Evolutionary conservation across 2,797 vertebrate species (phyloP).

Genomic region (Trematomus bernacchii): DNA sequence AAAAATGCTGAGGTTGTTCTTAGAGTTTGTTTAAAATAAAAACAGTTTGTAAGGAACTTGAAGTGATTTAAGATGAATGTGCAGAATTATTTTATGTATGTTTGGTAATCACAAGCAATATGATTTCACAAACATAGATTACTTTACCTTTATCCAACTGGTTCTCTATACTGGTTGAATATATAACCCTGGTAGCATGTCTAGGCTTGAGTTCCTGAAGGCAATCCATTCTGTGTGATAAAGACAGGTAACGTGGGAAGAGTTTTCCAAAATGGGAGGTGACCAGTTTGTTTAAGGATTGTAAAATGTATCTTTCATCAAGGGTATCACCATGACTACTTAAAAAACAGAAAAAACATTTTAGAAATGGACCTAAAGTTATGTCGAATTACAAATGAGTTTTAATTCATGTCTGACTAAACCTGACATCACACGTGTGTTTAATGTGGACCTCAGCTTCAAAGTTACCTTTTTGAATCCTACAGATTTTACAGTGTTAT

Average conservation of each 20-base stretch:
- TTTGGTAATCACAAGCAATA: conserved; percentile 1
- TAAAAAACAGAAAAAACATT: conserved; percentile 17
- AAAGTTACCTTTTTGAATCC: background rate
- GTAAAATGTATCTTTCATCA: conserved; percentile 2
- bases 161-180: background rate
- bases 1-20: background rate
- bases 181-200: conserved; percentile 12
- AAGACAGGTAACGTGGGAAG: conserved; percentile 9
- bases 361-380: background rate
- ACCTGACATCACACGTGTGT: background rate
- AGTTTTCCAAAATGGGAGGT: conserved; percentile 27
- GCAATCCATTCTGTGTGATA: conserved; percentile 11
- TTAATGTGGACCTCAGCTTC: background rate
- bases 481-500: no score
- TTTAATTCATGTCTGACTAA: background rate
- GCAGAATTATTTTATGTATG: background rate
- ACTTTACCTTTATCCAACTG: background rate
- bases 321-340: conserved; percentile 16
- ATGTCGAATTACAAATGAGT: background rate
- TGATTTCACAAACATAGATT: conserved; percentile 5
- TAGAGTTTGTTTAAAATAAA: conserved; percentile 1
- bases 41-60: conserved; percentile 12
- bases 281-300: conserved; percentile 19
- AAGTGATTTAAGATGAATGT: background rate
- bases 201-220: conserved; percentile 4